Evolutionary conservation across 1,140 invertebrate species (phyloP), one percentile per base, ranked within the genome.

Genomic region (fruit fly (Drosophila melanogaster)): DNA sequence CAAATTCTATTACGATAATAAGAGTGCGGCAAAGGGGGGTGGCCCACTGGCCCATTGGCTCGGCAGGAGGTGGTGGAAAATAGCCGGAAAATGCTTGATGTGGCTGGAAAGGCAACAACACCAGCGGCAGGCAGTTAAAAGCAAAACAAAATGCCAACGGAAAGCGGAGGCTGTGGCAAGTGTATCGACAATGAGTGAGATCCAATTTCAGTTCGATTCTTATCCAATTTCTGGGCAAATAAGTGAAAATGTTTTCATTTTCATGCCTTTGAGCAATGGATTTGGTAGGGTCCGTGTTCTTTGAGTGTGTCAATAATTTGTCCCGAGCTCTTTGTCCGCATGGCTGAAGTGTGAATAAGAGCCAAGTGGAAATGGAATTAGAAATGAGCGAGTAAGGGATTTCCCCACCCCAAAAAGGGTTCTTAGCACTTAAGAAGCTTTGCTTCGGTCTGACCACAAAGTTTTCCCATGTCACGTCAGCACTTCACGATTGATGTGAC

Each of bases 1-100:
- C 85, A 90, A 91, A 91, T 91, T 91, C 90, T 91, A 91, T 91
- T 91, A 91, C 83, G 83, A 87, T 87, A 87, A 87, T 87, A 89
- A 84, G 79, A 73, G 84, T 51, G 55, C 22, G 40, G 57, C 53
- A 15, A 49, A 43, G 51, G 37, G 50, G 50, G 49, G 14, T 14
- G 19, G 11, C 7, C 26, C 26, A 30, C 7, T 10, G 26, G 22
- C 17, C 24, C 54, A 59, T 8, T 30, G 30, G 69, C 72, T 41
- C 24, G 17, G 38, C 46, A 26, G 38, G 40, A 38, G 22, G 22
- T 75, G 72, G 59, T 10, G 30, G 77, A 57, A 86, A 87, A 86
- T 87, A 79, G 83, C 83, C 84, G 72, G 84, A 87, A 87, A 89
- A 89, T 87, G 83, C 80, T 87, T 87, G 86, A 87, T 87, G 79